Percentiles rank a stretch among this genome's conserved stretches.
Evolutionary conservation across 2,888 invertebrate genomes (phyloP).

Genomic region (Perizoma affinitatum): DNA sequence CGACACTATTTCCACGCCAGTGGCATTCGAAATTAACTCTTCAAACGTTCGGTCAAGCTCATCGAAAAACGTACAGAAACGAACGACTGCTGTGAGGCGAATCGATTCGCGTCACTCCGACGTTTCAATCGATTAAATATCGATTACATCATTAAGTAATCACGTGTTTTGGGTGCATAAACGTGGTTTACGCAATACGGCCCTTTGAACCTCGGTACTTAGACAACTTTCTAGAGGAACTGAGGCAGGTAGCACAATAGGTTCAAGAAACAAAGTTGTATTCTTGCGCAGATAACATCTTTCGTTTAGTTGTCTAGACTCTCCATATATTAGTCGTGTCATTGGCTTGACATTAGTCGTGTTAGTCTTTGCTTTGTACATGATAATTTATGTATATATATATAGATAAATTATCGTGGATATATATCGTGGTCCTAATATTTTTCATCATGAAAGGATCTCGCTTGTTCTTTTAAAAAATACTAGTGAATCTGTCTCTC

Average conservation of each 20-base stretch:
- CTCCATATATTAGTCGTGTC: slow-evolving; percentile 12
- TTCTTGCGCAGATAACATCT: slow-evolving; percentile 30
- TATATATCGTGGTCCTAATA: too few relatives aligned
- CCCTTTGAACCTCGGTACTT: slow-evolving; percentile 37
- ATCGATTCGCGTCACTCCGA: slow-evolving; percentile 62
- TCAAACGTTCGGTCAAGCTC: slow-evolving; percentile 52
- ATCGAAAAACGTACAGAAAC: slow-evolving; percentile 51
- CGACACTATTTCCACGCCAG: slow-evolving; percentile 1
- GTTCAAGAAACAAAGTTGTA: slow-evolving; percentile 26
- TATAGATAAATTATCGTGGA: too few relatives aligned
- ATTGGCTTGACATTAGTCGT: too few relatives aligned
- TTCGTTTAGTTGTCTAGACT: slow-evolving; percentile 26
- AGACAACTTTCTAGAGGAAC: slow-evolving; percentile 38
- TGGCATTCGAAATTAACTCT: slow-evolving; percentile 50
- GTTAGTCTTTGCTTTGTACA: too few relatives aligned
- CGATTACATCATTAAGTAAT: slow-evolving; percentile 56
- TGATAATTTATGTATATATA: too few relatives aligned
- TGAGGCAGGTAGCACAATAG: slow-evolving; percentile 34
- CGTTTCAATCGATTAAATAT: slow-evolving; percentile 58
- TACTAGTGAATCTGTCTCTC: too few relatives aligned
- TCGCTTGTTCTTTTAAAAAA: too few relatives aligned
- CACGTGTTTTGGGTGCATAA: slow-evolving; percentile 42
- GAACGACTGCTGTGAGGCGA: slow-evolving; percentile 48
- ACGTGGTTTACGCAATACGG: slow-evolving; percentile 42
- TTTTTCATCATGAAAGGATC: too few relatives aligned